Evolutionary conservation across 2,797 vertebrate species (phyloP).

Genomic region (Pristis pectinata): DNA sequence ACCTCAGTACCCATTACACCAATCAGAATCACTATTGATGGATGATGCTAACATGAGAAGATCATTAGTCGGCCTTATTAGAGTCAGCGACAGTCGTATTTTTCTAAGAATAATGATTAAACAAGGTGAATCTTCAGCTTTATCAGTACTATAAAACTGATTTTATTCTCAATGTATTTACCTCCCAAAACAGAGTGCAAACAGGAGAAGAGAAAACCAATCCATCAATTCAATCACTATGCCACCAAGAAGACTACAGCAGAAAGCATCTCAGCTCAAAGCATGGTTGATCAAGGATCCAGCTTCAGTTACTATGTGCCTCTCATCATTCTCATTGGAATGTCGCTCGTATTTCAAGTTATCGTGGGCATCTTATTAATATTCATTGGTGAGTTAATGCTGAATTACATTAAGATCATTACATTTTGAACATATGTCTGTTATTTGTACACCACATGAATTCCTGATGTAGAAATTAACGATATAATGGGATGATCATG

Average conservation of each 20-base stretch:
- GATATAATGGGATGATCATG: neutral
- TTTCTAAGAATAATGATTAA: neutral
- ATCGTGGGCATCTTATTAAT: constrained; percentile 84
- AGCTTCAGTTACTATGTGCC: constrained; percentile 69
- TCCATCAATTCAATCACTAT: constrained; percentile 88
- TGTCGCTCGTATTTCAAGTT: constrained; percentile 80
- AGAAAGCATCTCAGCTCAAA: constrained; percentile 92
- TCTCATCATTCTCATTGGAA: constrained; percentile 76
- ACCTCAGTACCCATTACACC: neutral
- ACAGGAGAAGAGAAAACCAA: neutral
- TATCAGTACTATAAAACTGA: neutral
- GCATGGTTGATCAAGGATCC: constrained; percentile 77
- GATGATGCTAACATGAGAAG: neutral
- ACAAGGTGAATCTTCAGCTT: neutral
- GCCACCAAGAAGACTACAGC: constrained; percentile 96
- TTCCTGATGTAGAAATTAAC: neutral
- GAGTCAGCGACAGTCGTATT: neutral
- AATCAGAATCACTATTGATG: no score
- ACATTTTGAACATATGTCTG: neutral
- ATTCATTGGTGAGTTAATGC: constrained; percentile 75
- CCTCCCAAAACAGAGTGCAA: neutral
- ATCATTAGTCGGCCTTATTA: neutral
- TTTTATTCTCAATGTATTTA: neutral
- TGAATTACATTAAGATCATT: neutral
- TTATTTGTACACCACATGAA: neutral